Evolutionary conservation across 2,888 invertebrate genomes (phyloP), one percentile per base, ranked within the genome.

Genomic region (Lysandra bellargus): DNA sequence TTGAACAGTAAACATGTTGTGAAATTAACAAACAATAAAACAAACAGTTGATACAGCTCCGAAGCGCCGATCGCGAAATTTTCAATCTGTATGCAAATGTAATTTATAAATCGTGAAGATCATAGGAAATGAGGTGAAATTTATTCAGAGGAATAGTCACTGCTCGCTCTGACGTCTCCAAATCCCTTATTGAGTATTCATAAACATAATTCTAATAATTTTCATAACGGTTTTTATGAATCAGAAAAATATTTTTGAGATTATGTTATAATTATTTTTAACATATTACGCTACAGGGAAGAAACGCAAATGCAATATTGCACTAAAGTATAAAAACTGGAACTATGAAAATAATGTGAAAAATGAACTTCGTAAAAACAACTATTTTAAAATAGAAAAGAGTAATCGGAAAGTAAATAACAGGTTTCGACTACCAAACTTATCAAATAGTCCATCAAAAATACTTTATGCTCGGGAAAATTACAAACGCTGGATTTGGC

Each of bases 31-130:
- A 57, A 37, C 33, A 53, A 37, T 73, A 73, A 79, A 73, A 74
- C 73, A 74, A 79, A 61, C 44, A 61, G 61, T 74, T 40, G 60
- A 33, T 37, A 73, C 73, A 17, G 74, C 72, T 79, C 79, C 79
- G 79, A 80, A 79, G 79, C 80, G 80, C 79, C 81, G 81, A 81
- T 82, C 80, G 82, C 80, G 83, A 89, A 91, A 87, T 91, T 92
- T 90, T 87, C 91, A 91, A 92, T 92, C 87, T 92, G 88, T 91
- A 92, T 92, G 92, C 90, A 88, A 92, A 92, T 91, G 80, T 79
- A 78, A 80, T 82, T 82, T 82, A 82, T 81, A 82, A 81, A 82
- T 79, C 80, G 79, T 61, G 79, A 64, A 81, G 80, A 82, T 81
- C 76, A 76, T 53, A 57, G 76, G 76, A 57, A 76, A 76, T 76